A percentile compares a stretch with the other conserved stretches of the same genome.
phyloP scores from a whole-genome alignment of 2,888 invertebrate species.

The Myopa testacea region DNA sequence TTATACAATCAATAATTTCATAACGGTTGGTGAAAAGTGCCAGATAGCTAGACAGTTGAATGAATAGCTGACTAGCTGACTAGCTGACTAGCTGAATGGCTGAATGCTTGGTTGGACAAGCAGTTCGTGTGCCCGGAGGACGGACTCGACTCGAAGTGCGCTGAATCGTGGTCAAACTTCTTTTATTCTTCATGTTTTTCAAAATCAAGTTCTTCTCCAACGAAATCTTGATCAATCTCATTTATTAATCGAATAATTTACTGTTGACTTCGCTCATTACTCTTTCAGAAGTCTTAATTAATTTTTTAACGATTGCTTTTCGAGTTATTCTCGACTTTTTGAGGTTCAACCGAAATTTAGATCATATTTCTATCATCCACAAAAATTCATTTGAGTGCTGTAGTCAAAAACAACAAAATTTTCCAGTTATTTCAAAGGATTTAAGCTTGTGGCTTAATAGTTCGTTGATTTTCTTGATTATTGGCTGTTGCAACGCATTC shows the following conservation, averaged over 20 bases:
- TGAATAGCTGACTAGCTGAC: slow-evolving; percentile 5
- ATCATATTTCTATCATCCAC: no score
- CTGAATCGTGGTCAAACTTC: not conserved
- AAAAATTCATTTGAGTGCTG: no score
- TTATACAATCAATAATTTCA: slow-evolving; percentile 53
- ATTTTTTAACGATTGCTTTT: not conserved
- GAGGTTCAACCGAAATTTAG: not conserved
- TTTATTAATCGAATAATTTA: not conserved
- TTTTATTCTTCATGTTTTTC: slow-evolving; percentile 9
- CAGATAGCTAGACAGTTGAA: slow-evolving; percentile 22
- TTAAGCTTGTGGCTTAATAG: no score
- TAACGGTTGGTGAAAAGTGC: slow-evolving; percentile 48
- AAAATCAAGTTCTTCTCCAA: slow-evolving; percentile 27
- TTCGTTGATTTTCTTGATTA: no score
- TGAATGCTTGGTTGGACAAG: slow-evolving; percentile 35
- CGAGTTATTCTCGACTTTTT: not conserved
- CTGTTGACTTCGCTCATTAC: not conserved
- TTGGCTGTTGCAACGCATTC: not conserved
- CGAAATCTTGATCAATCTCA: not conserved
- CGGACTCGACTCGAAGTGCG: not conserved
- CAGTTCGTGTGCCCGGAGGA: slow-evolving; percentile 16
- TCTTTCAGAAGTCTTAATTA: not conserved
- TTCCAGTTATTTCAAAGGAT: no score
- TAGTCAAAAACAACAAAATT: no score
- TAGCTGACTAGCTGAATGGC: slow-evolving; percentile 19